A percentile compares a stretch with the other conserved stretches of the same genome.
Conservation (phyloP, 2,797 vertebrate genomes). For the Malurus splendens region DNA sequence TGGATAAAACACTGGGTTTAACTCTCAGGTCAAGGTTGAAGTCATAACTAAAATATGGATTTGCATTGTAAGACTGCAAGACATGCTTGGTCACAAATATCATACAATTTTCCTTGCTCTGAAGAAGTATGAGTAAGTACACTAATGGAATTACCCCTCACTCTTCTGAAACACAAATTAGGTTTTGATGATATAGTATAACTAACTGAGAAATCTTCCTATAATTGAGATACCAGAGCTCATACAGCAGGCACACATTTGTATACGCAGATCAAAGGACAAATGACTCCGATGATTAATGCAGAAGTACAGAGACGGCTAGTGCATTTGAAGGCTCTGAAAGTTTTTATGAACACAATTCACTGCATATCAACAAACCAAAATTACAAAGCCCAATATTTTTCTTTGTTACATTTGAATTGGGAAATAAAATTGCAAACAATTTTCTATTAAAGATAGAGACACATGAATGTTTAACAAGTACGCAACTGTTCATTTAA, state of each 20-base stretch:
- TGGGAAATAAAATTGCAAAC: background rate
- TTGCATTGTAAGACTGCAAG: background rate
- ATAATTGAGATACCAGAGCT: constrained; percentile 11
- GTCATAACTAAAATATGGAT: constrained; percentile 32
- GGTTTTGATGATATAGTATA: background rate
- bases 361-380: background rate
- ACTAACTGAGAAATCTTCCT: constrained; percentile 30
- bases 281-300: background rate
- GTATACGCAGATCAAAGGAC: background rate
- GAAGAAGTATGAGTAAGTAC: background rate
- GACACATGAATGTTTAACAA: background rate
- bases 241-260: background rate
- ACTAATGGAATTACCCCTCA: constrained; percentile 24
- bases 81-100: constrained; percentile 5
- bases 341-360: background rate
- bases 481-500: background rate
- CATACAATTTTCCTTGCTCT: background rate
- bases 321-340: background rate
- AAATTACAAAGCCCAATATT: background rate
- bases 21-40: constrained; percentile 48
- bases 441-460: background rate
- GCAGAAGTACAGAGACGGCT: background rate
- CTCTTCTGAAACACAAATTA: constrained; percentile 36
- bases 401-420: background rate
- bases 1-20: constrained; percentile 31